phyloP scores from a whole-genome alignment of 2,888 invertebrate species.

The Acanthococcus lagerstroemiae region DNA sequence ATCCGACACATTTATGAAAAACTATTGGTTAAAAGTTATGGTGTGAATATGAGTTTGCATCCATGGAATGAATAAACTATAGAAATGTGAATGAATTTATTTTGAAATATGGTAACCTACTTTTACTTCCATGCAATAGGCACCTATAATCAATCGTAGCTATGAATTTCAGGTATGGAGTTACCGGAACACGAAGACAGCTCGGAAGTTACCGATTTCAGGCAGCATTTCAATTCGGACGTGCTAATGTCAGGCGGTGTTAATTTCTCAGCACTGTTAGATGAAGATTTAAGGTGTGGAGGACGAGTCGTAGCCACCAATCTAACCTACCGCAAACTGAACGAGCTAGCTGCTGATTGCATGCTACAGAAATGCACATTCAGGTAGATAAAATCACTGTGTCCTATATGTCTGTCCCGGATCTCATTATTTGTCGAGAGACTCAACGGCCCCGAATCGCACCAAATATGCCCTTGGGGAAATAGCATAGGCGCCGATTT shows the following conservation, averaged over 20 bases:
- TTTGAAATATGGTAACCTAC: no score
- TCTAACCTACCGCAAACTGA: constrained; percentile 52
- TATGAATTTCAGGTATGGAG: constrained; percentile 46
- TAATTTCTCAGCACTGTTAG: constrained; percentile 61
- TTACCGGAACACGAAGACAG: constrained; percentile 58
- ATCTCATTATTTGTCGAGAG: background rate
- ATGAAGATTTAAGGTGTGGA: constrained; percentile 63
- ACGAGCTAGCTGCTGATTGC: constrained; percentile 56
- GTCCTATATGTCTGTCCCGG: no score
- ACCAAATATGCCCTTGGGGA: background rate
- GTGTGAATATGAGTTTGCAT: no score
- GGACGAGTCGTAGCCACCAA: constrained; percentile 59
- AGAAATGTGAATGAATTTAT: no score
- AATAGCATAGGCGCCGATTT: no score
- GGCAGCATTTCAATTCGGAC: constrained; percentile 58
- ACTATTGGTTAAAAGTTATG: no score
- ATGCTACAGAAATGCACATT: constrained; percentile 69
- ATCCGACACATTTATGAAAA: no score
- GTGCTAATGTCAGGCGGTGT: constrained; percentile 56
- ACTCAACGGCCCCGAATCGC: background rate
- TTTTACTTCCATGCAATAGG: no score
- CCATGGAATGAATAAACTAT: no score
- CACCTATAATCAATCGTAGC: background rate
- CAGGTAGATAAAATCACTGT: constrained; percentile 42
- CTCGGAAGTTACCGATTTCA: constrained; percentile 62